Evolutionary conservation across 1,140 invertebrate species (phyloP).

Genomic region (Lamellibrachia luymesi): DNA sequence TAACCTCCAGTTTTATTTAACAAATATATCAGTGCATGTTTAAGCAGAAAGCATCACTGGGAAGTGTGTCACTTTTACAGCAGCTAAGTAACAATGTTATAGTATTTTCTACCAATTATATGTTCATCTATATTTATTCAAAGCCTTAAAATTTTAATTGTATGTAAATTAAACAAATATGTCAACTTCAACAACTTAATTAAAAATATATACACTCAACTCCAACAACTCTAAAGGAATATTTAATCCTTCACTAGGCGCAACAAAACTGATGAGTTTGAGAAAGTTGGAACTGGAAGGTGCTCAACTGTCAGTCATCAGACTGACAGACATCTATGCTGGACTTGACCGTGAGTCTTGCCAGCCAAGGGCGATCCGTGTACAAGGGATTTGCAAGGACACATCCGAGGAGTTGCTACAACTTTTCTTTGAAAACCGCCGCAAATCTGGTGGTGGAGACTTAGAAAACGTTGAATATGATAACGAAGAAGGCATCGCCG

Average conservation of each 20-base stretch:
- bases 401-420: background rate
- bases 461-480: background rate
- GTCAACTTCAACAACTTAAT: too few relatives aligned
- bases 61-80: background rate
- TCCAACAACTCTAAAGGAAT: too few relatives aligned
- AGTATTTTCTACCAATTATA: background rate
- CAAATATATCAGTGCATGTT: too few relatives aligned
- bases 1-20: too few relatives aligned
- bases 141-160: too few relatives aligned
- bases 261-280: background rate
- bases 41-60: too few relatives aligned
- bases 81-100: background rate
- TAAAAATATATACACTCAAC: too few relatives aligned
- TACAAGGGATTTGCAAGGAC: background rate
- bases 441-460: background rate
- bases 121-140: too few relatives aligned
- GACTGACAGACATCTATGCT: background rate
- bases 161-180: too few relatives aligned
- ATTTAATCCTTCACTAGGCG: background rate
- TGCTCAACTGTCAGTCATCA: background rate
- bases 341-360: background rate
- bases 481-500: background rate
- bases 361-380: background rate
- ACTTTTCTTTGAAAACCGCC: constrained; percentile 8
- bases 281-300: background rate